phyloP scores from a whole-genome alignment of 2,888 invertebrate genomes.

The Diaphora mendica region DNA sequence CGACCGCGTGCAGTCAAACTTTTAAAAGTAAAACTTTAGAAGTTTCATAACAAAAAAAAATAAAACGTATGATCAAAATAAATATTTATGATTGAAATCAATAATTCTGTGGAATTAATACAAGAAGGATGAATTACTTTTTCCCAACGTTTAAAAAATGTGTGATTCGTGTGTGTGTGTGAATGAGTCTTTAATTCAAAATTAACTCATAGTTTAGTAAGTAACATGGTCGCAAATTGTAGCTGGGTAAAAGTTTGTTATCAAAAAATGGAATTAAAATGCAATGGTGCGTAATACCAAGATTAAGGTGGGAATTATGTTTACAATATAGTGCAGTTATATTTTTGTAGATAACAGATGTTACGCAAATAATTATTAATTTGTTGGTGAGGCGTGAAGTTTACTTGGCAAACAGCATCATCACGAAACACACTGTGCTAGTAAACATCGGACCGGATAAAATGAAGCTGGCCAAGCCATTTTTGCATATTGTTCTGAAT shows the following conservation, averaged over 20 bases:
- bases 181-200: not conserved
- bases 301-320: not conserved
- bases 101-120: not conserved
- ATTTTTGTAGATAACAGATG: not conserved
- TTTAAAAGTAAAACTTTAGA: no score
- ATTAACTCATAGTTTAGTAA: not conserved
- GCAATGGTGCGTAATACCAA: not conserved
- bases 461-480: constrained; percentile 34
- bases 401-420: constrained; percentile 23
- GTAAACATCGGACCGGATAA: constrained; percentile 24
- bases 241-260: not conserved
- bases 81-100: not conserved
- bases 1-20: no score
- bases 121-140: not conserved
- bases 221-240: not conserved
- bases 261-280: not conserved
- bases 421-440: constrained; percentile 19
- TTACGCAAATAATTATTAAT: constrained; percentile 30
- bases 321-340: constrained; percentile 1
- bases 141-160: not conserved
- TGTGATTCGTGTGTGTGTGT: no score
- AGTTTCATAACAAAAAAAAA: not conserved
- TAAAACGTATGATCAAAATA: no score
- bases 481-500: constrained; percentile 29
- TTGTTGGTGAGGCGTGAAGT: constrained; percentile 30